Percentiles rank a stretch among this genome's conserved stretches.
Evolutionary conservation across 2,888 invertebrate species (phyloP).

Genomic region (Hololepta plana): DNA sequence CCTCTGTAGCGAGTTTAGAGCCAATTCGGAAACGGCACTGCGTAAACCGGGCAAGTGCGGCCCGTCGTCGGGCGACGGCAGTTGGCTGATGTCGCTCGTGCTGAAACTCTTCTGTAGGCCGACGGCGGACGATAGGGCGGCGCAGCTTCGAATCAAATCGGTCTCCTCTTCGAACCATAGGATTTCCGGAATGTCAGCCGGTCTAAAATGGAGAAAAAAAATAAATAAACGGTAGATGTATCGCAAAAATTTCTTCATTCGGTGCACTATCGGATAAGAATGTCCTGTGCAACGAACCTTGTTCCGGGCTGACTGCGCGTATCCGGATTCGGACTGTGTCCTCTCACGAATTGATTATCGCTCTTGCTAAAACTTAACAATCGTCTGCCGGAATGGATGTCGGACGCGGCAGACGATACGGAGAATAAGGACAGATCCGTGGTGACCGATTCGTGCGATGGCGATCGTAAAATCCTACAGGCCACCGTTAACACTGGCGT

Average conservation of each 20-base stretch:
- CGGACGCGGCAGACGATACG: slow-evolving; percentile 39
- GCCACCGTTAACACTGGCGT: slow-evolving; percentile 32
- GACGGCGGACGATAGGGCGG: slow-evolving; percentile 57
- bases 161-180: slow-evolving; percentile 57
- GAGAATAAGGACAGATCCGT: slow-evolving; percentile 68
- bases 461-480: slow-evolving; percentile 53
- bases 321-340: slow-evolving; percentile 58
- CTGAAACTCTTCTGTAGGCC: slow-evolving; percentile 75
- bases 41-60: slow-evolving; percentile 21
- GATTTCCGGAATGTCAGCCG: slow-evolving; percentile 43
- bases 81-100: slow-evolving; percentile 54
- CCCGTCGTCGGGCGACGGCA: slow-evolving; percentile 32
- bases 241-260: slow-evolving; percentile 1
- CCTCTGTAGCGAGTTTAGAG: slow-evolving; percentile 36
- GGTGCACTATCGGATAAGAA: too few relatives aligned
- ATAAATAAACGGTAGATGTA: slow-evolving; percentile 1
- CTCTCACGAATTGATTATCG: slow-evolving; percentile 33
- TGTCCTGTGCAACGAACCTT: slow-evolving; percentile 5
- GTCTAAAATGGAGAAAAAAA: slow-evolving; percentile 20
- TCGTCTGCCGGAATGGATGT: slow-evolving; percentile 26
- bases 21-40: slow-evolving; percentile 36
- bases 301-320: slow-evolving; percentile 17
- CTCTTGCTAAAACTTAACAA: slow-evolving; percentile 33
- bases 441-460: slow-evolving; percentile 69
- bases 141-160: slow-evolving; percentile 62